Base-by-base conservation (phyloP, 2,797 vertebrate species). In the Etheostoma perlongum region DNA sequence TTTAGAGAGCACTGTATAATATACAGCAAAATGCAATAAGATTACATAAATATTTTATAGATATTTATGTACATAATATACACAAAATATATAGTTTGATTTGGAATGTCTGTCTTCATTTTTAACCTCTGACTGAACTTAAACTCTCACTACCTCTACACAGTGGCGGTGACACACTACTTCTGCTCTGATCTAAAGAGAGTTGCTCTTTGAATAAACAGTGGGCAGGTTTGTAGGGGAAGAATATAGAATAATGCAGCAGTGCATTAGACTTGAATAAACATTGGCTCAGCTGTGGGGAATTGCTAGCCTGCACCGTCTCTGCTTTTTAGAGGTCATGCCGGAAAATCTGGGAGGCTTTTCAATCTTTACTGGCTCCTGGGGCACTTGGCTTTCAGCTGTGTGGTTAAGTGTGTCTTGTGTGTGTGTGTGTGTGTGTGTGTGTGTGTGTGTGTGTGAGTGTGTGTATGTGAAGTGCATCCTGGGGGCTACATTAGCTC, bases 1-100 rank as follows among this genome's bases (percentile, higher is more conserved):
- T 75, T 78, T 67, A 74, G 21, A 70, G 69, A 65, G 33, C 46
- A 57, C 27, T 55, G 63, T 82, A 67, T 57, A 62, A 83, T 78
- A 76, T 81, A 88, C 81, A 89, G 44, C 74, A 84, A 67, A 80
- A 78, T 64, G 76, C 83, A 88, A 54, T 75, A 77, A 76, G 68
- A 90, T 71, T 74, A 78, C 85, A 81, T 82, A 81, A 57, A 87
- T 54, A 73, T 74, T 85, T 81, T 47, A 84, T 75, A 84, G 86
- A 70, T 74, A 84, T 78, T 72, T 77, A 78, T 90, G 36, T 93
- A 92, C 89, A 91, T 63, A 57, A 63, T 87, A 69, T 91, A 89
- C 82, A 92, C 3, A 78, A 47, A 80, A 76, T 86, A 78, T 72
- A 76, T 65, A 71, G 49, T 74, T 71, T 78, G 15, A 69, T 74